Evolutionary conservation across 1,140 invertebrate genomes (phyloP).

Genomic region (Drosophila ogumai): DNA sequence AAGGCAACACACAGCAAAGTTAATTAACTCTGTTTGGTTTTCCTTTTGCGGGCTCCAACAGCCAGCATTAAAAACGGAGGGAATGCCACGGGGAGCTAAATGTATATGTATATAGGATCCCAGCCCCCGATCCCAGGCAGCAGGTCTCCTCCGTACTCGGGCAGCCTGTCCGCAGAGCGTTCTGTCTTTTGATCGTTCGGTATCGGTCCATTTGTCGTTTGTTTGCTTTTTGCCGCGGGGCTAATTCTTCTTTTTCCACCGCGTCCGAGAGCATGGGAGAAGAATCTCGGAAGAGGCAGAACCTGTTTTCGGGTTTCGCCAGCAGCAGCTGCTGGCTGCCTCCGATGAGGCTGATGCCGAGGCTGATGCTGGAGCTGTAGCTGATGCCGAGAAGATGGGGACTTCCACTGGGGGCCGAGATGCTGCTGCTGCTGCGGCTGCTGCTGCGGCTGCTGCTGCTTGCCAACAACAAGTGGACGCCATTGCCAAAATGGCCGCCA

Average conservation of each 20-base stretch:
- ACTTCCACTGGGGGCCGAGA: constrained; percentile 20
- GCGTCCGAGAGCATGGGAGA: constrained; percentile 25
- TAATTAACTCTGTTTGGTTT: constrained; percentile 82
- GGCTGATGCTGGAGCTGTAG: constrained; percentile 32
- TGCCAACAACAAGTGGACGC: constrained; percentile 75
- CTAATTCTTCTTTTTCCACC: constrained; percentile 64
- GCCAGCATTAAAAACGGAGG: constrained; percentile 12
- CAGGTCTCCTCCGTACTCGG: constrained; percentile 26
- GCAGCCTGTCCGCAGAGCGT: constrained; percentile 49
- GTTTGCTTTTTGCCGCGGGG: constrained; percentile 81
- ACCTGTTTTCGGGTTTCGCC: constrained; percentile 48
- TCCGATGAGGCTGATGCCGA: constrained; percentile 39
- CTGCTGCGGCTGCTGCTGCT: constrained; percentile 38
- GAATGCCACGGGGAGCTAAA: background rate
- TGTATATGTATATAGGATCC: constrained; percentile 17
- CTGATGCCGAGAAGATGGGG: constrained; percentile 40
- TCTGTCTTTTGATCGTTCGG: constrained; percentile 80
- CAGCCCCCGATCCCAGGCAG: constrained; percentile 25
- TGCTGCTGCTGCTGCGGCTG: background rate
- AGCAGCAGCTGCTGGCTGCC: constrained; percentile 52
- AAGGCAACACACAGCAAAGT: constrained; percentile 60
- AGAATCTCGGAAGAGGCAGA: constrained; percentile 49
- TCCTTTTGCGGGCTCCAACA: constrained; percentile 40
- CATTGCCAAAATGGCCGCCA: constrained; percentile 82
- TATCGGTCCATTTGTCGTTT: constrained; percentile 83